Percentiles rank a stretch among this genome's conserved stretches.
Conservation (phyloP, 2,888 invertebrate species). For the Meta bourneti region DNA sequence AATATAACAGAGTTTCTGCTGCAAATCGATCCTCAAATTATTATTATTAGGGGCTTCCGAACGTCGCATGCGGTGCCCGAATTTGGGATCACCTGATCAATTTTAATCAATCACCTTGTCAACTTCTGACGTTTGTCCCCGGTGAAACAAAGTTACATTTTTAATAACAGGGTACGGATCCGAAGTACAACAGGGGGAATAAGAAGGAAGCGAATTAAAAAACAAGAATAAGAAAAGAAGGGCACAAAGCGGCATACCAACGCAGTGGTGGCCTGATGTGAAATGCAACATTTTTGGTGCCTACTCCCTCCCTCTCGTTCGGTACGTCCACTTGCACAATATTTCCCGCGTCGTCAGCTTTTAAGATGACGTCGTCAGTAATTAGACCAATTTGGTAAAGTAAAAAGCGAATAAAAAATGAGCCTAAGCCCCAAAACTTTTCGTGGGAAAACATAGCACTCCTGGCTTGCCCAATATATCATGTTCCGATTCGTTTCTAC, state of each 20-base stretch:
- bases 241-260: constrained; percentile 49
- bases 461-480: constrained; percentile 72
- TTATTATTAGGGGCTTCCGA: constrained; percentile 75
- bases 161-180: constrained; percentile 73
- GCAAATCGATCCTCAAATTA: constrained; percentile 72
- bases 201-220: neutral
- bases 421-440: constrained; percentile 62
- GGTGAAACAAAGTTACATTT: constrained; percentile 76
- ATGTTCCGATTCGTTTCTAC: constrained; percentile 75
- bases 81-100: constrained; percentile 74
- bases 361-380: constrained; percentile 59
- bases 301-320: neutral
- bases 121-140: constrained; percentile 72
- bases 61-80: constrained; percentile 66
- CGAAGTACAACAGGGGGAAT: constrained; percentile 54
- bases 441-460: constrained; percentile 74
- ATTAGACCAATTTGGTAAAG: constrained; percentile 74
- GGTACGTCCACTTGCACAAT: constrained; percentile 57
- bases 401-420: constrained; percentile 74
- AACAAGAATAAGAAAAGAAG: neutral
- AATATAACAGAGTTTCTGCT: constrained; percentile 56
- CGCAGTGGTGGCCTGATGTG: constrained; percentile 59
- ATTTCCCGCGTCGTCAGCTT: constrained; percentile 49
- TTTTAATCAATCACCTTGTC: constrained; percentile 76
- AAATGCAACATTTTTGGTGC: constrained; percentile 61